Percentiles rank a stretch among this genome's conserved stretches.
Conservation (phyloP, 2,797 vertebrate species). For the Sebastes matsubarae region DNA sequence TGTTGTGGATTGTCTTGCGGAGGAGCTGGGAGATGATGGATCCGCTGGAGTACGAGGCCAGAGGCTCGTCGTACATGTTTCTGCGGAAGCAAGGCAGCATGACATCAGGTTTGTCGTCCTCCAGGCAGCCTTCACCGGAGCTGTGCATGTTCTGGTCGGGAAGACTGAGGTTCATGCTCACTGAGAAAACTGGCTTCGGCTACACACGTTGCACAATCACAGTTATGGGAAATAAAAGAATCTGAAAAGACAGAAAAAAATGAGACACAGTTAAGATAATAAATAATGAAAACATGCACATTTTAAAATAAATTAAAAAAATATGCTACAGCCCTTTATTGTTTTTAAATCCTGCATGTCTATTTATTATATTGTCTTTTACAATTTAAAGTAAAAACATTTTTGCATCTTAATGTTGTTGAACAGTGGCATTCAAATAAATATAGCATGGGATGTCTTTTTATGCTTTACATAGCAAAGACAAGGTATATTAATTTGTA, state of each 20-base stretch:
- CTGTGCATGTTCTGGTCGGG: conserved; percentile 77
- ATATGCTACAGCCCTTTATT: background rate
- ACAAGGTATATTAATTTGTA: conserved; percentile 4
- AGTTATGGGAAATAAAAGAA: conserved; percentile 27
- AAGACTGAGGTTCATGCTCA: conserved; percentile 83
- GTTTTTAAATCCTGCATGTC: background rate
- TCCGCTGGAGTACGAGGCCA: conserved; percentile 70
- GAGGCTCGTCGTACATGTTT: conserved; percentile 77
- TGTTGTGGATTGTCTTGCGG: conserved; percentile 79
- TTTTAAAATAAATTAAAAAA: background rate
- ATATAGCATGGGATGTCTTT: background rate
- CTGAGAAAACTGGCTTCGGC: conserved; percentile 17
- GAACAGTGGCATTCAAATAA: background rate
- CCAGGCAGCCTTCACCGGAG: conserved; percentile 71
- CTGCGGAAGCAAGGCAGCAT: conserved; percentile 81
- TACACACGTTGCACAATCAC: background rate
- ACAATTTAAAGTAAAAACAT: background rate
- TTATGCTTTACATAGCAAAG: background rate
- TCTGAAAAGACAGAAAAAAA: conserved; percentile 53
- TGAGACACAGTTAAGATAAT: background rate
- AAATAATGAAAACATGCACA: background rate
- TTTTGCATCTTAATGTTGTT: background rate
- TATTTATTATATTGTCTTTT: background rate
- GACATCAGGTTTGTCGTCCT: conserved; percentile 77
- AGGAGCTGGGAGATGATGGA: conserved; percentile 87